Percentiles rank a stretch among this genome's conserved stretches.
These are phyloP conservation scores for Lepidocyrtinus sp. DNA, from an alignment of 2,888 invertebrate species.

Conservation along the genomic window DNA sequence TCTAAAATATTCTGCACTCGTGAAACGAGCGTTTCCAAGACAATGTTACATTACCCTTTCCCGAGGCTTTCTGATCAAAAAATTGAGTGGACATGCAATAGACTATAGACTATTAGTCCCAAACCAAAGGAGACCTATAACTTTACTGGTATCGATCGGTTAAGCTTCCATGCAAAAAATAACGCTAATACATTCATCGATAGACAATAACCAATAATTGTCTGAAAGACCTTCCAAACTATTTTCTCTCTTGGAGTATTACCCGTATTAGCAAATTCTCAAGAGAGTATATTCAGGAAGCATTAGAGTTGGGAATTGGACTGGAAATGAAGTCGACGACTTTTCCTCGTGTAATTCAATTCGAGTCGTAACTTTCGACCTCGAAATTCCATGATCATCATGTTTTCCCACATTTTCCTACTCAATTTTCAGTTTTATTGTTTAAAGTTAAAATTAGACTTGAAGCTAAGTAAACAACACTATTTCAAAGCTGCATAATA, in stretches of 20 bases:
- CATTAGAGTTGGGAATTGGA: too few species aligned
- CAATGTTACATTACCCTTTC: slow-evolving; percentile 22
- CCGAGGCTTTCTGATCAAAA: neutral
- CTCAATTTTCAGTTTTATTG: slow-evolving; percentile 7
- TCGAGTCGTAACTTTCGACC: slow-evolving; percentile 7
- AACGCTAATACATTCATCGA: slow-evolving; percentile 2
- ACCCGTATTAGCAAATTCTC: too few species aligned
- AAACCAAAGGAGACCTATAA: slow-evolving; percentile 9
- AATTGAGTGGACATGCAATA: slow-evolving; percentile 12
- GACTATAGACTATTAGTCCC: too few species aligned
- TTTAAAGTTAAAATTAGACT: slow-evolving; percentile 18
- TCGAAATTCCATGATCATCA: neutral
- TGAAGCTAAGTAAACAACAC: neutral
- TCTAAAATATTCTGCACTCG: neutral
- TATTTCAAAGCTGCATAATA: neutral
- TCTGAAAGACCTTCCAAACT: slow-evolving; percentile 12
- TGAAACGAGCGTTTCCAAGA: slow-evolving; percentile 34
- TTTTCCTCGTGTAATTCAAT: slow-evolving; percentile 11
- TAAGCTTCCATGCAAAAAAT: neutral
- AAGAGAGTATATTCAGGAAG: neutral
- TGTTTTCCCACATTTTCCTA: neutral
- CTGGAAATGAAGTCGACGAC: neutral
- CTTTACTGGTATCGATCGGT: neutral
- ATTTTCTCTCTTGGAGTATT: neutral
- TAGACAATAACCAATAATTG: slow-evolving; percentile 18